Percentiles rank a stretch among this genome's conserved stretches.
phyloP scores from a whole-genome alignment of 2,888 invertebrate genomes.

The Acrocyrtus sp. region DNA sequence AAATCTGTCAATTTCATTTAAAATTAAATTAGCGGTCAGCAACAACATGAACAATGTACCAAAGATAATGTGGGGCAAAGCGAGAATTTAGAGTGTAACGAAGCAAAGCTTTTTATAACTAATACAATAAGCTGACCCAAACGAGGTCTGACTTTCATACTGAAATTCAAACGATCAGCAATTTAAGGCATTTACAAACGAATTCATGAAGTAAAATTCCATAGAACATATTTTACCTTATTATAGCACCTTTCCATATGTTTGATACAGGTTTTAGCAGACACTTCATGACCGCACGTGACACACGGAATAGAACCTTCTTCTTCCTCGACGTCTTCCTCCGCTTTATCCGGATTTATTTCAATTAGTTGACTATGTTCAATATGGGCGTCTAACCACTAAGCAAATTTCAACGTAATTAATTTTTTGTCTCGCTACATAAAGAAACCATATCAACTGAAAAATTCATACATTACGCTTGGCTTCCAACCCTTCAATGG shows the following conservation, averaged over 20 bases:
- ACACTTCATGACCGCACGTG: constrained; percentile 96
- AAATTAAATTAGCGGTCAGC: too few species aligned
- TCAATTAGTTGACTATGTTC: constrained; percentile 80
- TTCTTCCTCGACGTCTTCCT: constrained; percentile 73
- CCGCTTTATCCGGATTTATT: constrained; percentile 72
- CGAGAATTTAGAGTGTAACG: too few species aligned
- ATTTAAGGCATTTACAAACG: constrained; percentile 3
- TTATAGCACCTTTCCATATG: constrained; percentile 99
- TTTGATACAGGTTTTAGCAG: constrained; percentile 88
- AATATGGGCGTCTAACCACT: constrained; percentile 81
- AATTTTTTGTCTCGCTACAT: neutral
- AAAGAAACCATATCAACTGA: too few species aligned
- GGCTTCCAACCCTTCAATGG: constrained; percentile 82
- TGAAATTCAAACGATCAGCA: constrained; percentile 63
- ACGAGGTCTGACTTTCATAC: constrained; percentile 96
- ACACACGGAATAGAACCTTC: constrained; percentile 93
- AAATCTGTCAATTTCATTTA: too few species aligned
- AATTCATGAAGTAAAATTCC: constrained; percentile 2
- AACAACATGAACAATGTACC: too few species aligned
- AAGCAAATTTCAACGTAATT: neutral
- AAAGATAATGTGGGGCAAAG: neutral
- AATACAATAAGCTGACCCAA: constrained; percentile 93
- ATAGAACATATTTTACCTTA: constrained; percentile 73
- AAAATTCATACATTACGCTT: constrained; percentile 73
- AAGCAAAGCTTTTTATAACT: too few species aligned